Conservation (phyloP, 2,797 vertebrate genomes). For the Rallus crepitans region DNA sequence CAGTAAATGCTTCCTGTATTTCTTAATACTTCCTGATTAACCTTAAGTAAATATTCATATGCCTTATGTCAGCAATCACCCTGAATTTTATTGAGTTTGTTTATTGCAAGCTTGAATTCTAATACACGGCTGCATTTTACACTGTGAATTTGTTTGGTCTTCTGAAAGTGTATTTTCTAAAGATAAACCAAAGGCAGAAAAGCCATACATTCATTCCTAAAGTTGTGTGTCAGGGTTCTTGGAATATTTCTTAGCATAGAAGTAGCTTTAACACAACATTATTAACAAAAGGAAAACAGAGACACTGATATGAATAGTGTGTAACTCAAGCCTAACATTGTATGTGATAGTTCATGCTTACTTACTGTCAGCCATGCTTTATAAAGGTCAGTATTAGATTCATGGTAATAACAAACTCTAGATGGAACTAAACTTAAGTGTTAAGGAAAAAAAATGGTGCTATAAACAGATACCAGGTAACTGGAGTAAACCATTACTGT, state of each 20-base stretch:
- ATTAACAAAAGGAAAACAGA: neutral
- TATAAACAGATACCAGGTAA: neutral
- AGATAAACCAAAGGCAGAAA: neutral
- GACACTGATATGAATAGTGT: neutral
- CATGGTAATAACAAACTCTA: neutral
- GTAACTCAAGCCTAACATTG: neutral
- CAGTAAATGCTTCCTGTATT: neutral
- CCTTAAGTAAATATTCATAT: neutral
- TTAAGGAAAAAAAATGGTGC: neutral
- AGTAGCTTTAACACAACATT: neutral
- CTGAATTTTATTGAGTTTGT: neutral
- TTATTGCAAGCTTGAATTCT: neutral
- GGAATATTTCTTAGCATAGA: neutral
- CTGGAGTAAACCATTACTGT: neutral
- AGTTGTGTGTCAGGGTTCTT: neutral
- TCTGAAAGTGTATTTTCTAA: too few relatives aligned
- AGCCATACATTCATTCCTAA: neutral
- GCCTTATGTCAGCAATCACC: neutral
- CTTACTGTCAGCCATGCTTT: neutral
- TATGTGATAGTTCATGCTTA: neutral
- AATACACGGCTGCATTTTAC: neutral
- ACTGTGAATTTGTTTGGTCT: neutral
- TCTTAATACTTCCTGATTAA: neutral
- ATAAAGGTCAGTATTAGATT: neutral
- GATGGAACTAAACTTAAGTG: fast-evolving